Evolutionary conservation across 2,113 vertebrate genomes (phyloP).

Genomic region (Gallinago undulata): DNA sequence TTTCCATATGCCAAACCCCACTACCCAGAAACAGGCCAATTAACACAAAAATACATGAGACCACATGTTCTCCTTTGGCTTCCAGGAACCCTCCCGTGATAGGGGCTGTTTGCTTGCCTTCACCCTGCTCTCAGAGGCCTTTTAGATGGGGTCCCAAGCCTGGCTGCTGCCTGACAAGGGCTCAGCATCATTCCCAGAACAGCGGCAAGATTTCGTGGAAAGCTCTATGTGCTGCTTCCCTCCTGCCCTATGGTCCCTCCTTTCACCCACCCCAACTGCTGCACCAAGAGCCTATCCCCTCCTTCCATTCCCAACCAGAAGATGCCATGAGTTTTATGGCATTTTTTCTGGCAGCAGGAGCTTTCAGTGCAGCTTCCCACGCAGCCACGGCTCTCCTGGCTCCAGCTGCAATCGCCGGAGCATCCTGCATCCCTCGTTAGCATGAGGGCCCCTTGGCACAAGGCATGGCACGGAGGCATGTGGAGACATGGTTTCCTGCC

Average conservation of each 20-base stretch:
- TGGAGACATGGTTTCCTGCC: slow-evolving; percentile 39
- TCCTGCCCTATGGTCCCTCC: not conserved
- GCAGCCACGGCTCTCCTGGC: rapidly evolving
- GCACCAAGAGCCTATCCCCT: not conserved
- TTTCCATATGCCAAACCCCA: not conserved
- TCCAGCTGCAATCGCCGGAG: not conserved
- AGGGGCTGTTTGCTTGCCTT: not conserved
- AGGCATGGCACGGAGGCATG: not conserved
- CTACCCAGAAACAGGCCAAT: not conserved
- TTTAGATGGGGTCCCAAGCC: not conserved
- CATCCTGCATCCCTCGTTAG: not conserved
- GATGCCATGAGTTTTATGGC: not conserved
- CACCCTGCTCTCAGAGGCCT: not conserved
- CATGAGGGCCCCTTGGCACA: slow-evolving; percentile 15
- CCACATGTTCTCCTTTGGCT: not conserved
- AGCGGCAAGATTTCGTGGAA: not conserved
- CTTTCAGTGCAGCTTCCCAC: not conserved
- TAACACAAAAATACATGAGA: not conserved
- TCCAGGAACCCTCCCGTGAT: not conserved
- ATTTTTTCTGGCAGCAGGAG: not conserved
- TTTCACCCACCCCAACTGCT: not conserved
- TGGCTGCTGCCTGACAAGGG: not conserved
- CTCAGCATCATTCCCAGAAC: not conserved
- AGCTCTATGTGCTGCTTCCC: not conserved
- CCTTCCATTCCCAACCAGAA: not conserved